Base-by-base conservation (phyloP, 1,140 invertebrate genomes). In the Arctopsyche grandis region DNA sequence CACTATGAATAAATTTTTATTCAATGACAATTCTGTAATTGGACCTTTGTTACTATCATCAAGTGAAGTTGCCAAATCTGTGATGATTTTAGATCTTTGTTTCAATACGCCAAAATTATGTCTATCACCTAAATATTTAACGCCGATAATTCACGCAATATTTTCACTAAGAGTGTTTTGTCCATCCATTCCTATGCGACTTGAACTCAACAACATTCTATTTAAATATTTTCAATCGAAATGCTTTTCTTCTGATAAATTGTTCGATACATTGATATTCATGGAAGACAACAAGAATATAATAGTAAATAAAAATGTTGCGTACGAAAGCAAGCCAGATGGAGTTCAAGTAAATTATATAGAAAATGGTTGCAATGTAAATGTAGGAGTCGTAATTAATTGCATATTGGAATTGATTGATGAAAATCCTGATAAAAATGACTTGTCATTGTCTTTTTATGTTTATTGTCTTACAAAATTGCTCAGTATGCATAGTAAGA, bases 21-120 rank as follows among this genome's bases (percentile, higher is more conserved):
- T 84, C 82, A 83, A 85, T 29, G 29, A 81, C 43, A 66, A 69
- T 43, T 83, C 82, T 81, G 71, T 79, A 82, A 84, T 85, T 79
- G 85, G 85, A 58, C 85, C 87, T 83, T 83, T 88, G 76, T 79
- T 86, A 78, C 58, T 88, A 76, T 83, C 85, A 22, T 79, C 86
- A n/a, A 84, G 86, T 81, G 86, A 88, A 83, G 82, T 90, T 16
- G 84, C 86, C 79, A 86, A 87, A 56, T 86, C 84, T 75, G 77
- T 90, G 29, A 84, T 87, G 69, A 80, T 89, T 69, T 78, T 90
- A 52, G 85, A 89, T 86, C 84, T 85, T 7, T 86, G 85, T 83
- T 84, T 87, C 75, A 83, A 83, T 77, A 81, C 82, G 5, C 79
- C 80, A 9, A 86, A 85, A 81, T 46, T 86, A 71, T 83, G 86